phyloP scores from a whole-genome alignment of 2,888 invertebrate genomes.

The Trissolcus brochymenae region DNA sequence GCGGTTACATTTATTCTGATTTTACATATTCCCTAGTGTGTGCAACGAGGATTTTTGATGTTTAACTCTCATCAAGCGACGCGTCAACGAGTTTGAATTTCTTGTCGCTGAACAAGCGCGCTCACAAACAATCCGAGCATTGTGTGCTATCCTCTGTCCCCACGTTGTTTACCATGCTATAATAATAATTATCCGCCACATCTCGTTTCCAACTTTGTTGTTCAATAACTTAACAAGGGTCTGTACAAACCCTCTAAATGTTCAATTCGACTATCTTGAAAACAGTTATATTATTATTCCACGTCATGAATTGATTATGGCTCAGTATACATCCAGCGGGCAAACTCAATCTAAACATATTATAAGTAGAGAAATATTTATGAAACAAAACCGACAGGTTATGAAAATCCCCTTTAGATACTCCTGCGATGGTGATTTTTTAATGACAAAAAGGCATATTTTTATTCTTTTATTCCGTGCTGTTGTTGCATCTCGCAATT shows the following conservation, averaged over 20 bases:
- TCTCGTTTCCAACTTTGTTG: constrained; percentile 28
- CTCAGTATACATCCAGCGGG: background rate
- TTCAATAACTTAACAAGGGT: constrained; percentile 31
- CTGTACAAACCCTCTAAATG: constrained; percentile 26
- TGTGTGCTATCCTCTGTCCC: constrained; percentile 19
- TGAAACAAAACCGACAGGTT: background rate
- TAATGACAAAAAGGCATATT: too few relatives aligned
- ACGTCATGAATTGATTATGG: background rate
- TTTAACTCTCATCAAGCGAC: constrained; percentile 3
- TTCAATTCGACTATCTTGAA: constrained; percentile 27
- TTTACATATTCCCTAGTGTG: too few relatives aligned
- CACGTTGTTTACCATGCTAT: constrained; percentile 20
- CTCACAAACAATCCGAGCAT: constrained; percentile 7
- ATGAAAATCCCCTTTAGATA: too few relatives aligned
- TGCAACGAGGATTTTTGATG: background rate
- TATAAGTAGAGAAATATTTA: background rate
- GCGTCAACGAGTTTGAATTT: constrained; percentile 14
- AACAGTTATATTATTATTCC: constrained; percentile 26
- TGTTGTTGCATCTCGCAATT: too few relatives aligned
- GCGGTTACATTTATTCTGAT: background rate
- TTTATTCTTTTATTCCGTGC: too few relatives aligned
- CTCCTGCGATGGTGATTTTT: too few relatives aligned
- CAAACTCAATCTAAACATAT: constrained; percentile 2
- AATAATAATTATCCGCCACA: constrained; percentile 25
- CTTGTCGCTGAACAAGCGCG: constrained; percentile 17